Evolutionary conservation across 2,113 vertebrate species (phyloP).

Genomic region (Dipodomys stephensi): DNA sequence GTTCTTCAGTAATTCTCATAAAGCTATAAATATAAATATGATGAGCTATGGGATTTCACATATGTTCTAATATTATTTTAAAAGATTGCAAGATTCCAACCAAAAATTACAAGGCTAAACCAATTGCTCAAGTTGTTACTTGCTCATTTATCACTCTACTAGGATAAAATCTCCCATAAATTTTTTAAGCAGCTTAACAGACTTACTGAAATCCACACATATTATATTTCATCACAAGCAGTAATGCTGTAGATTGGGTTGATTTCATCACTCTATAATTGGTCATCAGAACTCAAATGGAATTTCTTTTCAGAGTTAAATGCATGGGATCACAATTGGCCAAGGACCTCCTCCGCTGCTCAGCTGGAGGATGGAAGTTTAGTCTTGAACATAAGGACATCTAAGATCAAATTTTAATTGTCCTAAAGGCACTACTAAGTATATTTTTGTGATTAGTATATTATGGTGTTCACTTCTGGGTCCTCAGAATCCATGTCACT

Average conservation of each 20-base stretch:
- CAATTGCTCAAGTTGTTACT: background rate
- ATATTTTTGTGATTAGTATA: background rate
- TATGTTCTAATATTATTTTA: slow-evolving; percentile 10
- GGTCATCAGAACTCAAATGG: slow-evolving; percentile 11
- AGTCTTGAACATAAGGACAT: background rate
- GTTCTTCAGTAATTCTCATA: background rate
- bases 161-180: background rate
- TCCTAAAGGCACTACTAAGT: background rate
- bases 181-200: background rate
- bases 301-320: background rate
- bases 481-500: background rate
- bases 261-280: background rate
- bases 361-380: background rate
- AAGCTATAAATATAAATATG: slow-evolving; percentile 21
- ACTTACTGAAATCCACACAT: background rate
- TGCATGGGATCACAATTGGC: background rate
- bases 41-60: slow-evolving; percentile 11
- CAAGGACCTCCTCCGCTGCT: background rate
- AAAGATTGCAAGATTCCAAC: background rate
- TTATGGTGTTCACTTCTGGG: background rate
- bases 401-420: background rate
- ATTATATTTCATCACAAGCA: background rate
- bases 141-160: background rate
- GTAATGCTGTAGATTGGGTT: background rate
- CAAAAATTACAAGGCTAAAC: background rate